A percentile compares a stretch with the other conserved stretches of the same genome.
phyloP scores from a whole-genome alignment of 2,888 invertebrate genomes.

The Pelosia muscerda region DNA sequence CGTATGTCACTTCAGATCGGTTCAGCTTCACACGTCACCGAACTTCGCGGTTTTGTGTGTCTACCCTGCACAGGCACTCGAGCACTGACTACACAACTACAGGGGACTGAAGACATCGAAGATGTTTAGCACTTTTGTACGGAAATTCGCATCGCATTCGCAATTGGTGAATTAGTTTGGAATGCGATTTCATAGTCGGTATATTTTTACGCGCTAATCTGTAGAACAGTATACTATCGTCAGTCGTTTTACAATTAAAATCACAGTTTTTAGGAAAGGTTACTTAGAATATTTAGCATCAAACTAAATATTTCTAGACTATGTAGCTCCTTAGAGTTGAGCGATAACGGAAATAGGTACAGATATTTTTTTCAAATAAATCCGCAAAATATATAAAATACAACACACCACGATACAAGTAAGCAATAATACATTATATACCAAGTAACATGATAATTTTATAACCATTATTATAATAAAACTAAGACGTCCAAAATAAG shows the following conservation, averaged over 20 bases:
- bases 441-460: background rate
- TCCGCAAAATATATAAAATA: background rate
- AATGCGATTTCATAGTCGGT: background rate
- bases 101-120: background rate
- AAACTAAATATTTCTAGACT: too few species aligned
- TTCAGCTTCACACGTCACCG: constrained; percentile 61
- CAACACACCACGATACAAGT: too few species aligned
- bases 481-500: constrained; percentile 29
- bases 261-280: background rate
- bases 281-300: too few species aligned
- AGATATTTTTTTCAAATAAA: background rate
- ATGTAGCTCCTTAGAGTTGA: too few species aligned
- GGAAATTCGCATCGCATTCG: too few species aligned
- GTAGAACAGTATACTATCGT: too few species aligned
- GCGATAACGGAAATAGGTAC: too few species aligned
- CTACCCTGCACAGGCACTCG: constrained; percentile 17
- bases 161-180: background rate
- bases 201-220: background rate
- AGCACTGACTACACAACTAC: constrained; percentile 22
- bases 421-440: background rate
- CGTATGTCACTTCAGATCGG: constrained; percentile 69
- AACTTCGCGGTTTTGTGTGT: constrained; percentile 49
- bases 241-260: background rate
- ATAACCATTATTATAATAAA: constrained; percentile 12
- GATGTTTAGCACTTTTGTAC: background rate